Conservation (phyloP, 1,140 invertebrate genomes). For the Octopus sinensis region DNA sequence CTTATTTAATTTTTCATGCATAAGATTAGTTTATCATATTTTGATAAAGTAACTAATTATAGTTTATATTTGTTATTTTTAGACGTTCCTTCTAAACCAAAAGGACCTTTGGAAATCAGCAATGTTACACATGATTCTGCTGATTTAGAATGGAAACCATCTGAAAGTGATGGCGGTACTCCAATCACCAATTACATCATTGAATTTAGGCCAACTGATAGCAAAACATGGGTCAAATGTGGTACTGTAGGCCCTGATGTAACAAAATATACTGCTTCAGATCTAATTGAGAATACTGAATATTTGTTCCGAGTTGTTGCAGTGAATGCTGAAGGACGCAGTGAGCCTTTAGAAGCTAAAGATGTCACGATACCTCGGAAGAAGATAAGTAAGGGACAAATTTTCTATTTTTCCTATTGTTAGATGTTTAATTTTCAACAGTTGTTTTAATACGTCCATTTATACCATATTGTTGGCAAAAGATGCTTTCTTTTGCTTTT, state of each 20-base stretch:
- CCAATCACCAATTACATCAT: slow-evolving; percentile 89
- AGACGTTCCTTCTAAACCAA: slow-evolving; percentile 84
- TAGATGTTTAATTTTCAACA: neutral
- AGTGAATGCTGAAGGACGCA: slow-evolving; percentile 84
- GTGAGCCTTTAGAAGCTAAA: slow-evolving; percentile 77
- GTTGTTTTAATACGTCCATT: slow-evolving; percentile 61
- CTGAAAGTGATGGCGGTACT: slow-evolving; percentile 88
- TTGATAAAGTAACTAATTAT: too few species aligned
- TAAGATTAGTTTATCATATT: too few species aligned
- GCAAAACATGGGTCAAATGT: slow-evolving; percentile 35
- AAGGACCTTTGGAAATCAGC: slow-evolving; percentile 77
- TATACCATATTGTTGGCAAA: slow-evolving; percentile 88
- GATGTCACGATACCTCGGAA: slow-evolving; percentile 55
- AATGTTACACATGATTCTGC: slow-evolving; percentile 60
- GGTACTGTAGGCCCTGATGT: slow-evolving; percentile 58
- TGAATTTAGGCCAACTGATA: slow-evolving; percentile 75
- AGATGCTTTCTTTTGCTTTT: slow-evolving; percentile 77
- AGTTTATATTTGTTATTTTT: slow-evolving; percentile 31
- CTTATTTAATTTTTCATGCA: too few species aligned
- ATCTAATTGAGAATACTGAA: slow-evolving; percentile 60
- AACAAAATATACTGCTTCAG: slow-evolving; percentile 30
- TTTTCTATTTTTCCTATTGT: neutral
- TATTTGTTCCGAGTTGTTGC: slow-evolving; percentile 88
- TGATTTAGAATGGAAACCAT: slow-evolving; percentile 86
- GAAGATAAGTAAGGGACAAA: slow-evolving; percentile 75